Evolutionary conservation across 2,797 vertebrate species (phyloP).

Genomic region (Arrhamphus sclerolepis): DNA sequence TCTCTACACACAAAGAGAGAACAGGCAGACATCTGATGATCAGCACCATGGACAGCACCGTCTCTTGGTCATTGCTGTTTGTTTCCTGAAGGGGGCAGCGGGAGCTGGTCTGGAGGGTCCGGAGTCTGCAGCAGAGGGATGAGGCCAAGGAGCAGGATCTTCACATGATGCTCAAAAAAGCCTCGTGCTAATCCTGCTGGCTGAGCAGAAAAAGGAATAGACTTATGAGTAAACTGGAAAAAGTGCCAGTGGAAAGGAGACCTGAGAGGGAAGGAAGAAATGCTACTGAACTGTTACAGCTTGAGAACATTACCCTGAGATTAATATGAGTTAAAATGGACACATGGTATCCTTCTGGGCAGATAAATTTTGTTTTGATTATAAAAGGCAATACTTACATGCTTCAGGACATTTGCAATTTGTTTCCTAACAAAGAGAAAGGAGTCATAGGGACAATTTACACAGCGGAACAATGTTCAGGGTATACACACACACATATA

Average conservation of each 20-base stretch:
- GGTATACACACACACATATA: too few relatives aligned
- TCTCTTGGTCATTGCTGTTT: slow-evolving; percentile 11
- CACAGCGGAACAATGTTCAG: too few relatives aligned
- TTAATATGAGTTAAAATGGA: slow-evolving; percentile 15
- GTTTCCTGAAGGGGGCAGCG: slow-evolving; percentile 52
- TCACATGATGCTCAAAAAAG: slow-evolving; percentile 59
- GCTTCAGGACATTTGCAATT: not conserved
- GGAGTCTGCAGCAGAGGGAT: slow-evolving; percentile 26
- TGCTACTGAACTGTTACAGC: slow-evolving; percentile 26
- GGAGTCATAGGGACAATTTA: too few relatives aligned
- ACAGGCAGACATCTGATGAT: slow-evolving; percentile 12
- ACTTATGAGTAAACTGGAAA: slow-evolving; percentile 40
- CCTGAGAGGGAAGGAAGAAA: slow-evolving; percentile 25
- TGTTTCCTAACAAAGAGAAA: not conserved
- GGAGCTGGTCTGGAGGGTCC: slow-evolving; percentile 14
- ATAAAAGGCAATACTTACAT: not conserved
- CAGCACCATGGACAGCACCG: slow-evolving; percentile 74
- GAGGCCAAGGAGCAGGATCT: slow-evolving; percentile 51
- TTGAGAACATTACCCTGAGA: slow-evolving; percentile 19
- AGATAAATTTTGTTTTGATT: slow-evolving; percentile 6
- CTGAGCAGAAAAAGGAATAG: slow-evolving; percentile 52
- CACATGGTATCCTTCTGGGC: slow-evolving; percentile 1
- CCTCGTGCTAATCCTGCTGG: slow-evolving; percentile 65
- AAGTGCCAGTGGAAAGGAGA: slow-evolving; percentile 24
- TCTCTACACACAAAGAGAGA: not conserved